Percentiles rank a stretch among this genome's conserved stretches.
phyloP scores from a whole-genome alignment of 2,113 vertebrate genomes.

The Cinclus cinclus region DNA sequence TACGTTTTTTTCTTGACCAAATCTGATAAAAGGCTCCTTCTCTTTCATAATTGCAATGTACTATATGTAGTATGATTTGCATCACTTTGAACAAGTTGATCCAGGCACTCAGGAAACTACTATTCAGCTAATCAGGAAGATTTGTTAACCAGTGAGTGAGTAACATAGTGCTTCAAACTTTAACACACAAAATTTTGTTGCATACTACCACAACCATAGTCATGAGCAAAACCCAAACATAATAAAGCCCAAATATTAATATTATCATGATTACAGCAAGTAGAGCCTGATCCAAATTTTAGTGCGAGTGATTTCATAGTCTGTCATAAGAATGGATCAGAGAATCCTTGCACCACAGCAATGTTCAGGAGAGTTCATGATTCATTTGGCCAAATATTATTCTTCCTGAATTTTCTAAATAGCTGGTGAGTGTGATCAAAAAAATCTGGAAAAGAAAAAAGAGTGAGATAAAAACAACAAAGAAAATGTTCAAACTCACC shows the following conservation, averaged over 20 bases:
- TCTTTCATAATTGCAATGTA: neutral
- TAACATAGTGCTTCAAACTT: neutral
- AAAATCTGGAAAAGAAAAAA: slow-evolving; percentile 36
- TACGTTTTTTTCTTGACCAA: neutral
- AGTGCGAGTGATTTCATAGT: neutral
- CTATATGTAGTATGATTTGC: neutral
- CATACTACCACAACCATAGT: neutral
- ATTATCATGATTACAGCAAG: neutral
- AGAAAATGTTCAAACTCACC: neutral
- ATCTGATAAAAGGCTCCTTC: neutral
- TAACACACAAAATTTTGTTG: neutral
- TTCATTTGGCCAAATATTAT: neutral
- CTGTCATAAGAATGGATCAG: neutral
- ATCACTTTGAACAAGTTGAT: neutral
- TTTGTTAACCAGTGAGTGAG: neutral
- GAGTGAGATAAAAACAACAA: neutral
- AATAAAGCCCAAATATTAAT: neutral
- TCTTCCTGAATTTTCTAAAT: slow-evolving; percentile 1
- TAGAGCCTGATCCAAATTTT: neutral
- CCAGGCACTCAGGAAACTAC: neutral
- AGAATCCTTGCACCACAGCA: neutral
- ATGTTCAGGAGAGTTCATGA: neutral
- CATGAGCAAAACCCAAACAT: neutral
- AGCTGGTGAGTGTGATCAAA: neutral
- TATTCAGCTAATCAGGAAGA: neutral